Percentiles rank a stretch among this genome's conserved stretches.
These are phyloP conservation scores for Panagrolaimus sp. DNA, from an alignment of 1,140 invertebrate genomes.

Conservation along the genomic window DNA sequence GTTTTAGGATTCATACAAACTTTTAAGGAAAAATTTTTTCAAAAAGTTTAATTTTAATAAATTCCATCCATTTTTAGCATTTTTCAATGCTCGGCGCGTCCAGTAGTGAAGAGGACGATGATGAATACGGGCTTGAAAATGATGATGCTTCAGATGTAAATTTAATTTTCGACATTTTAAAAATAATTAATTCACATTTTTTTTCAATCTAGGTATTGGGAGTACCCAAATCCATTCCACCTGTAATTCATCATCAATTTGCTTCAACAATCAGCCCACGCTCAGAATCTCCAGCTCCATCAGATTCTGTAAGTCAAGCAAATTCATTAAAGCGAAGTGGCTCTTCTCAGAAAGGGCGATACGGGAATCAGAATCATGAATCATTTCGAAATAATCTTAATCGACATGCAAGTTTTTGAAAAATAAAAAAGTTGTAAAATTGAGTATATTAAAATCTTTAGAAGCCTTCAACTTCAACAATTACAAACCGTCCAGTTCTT, in stretches of 20 bases:
- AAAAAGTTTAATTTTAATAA: no score
- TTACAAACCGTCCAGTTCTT: slow-evolving; percentile 28
- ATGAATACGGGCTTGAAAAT: slow-evolving; percentile 42
- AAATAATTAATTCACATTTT: slow-evolving; percentile 28
- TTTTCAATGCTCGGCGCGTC: slow-evolving; percentile 52
- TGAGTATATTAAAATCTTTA: slow-evolving; percentile 14
- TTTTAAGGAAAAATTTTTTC: no score
- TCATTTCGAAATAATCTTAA: slow-evolving; percentile 40
- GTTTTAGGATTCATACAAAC: no score
- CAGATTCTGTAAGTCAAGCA: slow-evolving; percentile 53
- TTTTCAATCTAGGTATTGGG: slow-evolving; percentile 40
- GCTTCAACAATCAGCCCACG: slow-evolving; percentile 36
- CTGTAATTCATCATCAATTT: slow-evolving; percentile 19
- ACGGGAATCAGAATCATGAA: slow-evolving; percentile 25
- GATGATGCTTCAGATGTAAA: slow-evolving; percentile 35
- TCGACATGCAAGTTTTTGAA: slow-evolving; percentile 33
- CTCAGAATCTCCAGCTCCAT: slow-evolving; percentile 53
- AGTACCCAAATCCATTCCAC: slow-evolving; percentile 29
- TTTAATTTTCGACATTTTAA: slow-evolving; percentile 11
- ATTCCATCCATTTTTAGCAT: no score
- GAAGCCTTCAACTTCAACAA: slow-evolving; percentile 33
- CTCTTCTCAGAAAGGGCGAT: slow-evolving; percentile 18
- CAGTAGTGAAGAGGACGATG: slow-evolving; percentile 56
- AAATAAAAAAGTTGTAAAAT: neutral
- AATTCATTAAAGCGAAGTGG: slow-evolving; percentile 53